Base-by-base conservation (phyloP, 2,797 vertebrate species). In the Menidia menidia region DNA sequence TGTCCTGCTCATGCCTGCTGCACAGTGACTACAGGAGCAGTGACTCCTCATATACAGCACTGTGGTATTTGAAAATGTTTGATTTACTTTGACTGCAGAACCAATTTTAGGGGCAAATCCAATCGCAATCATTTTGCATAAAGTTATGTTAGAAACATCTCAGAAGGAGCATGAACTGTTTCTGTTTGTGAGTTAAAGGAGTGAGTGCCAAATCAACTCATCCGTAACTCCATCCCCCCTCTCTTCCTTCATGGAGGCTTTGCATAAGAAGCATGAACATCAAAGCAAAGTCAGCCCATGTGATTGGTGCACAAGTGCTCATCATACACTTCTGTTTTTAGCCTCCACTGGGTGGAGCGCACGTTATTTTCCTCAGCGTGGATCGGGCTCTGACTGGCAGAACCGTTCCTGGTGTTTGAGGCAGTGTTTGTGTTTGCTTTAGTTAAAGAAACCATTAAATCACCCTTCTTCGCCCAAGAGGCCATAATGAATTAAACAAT, bases 381-480 rank as follows among this genome's bases (percentile, higher is more conserved):
- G 59, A 78, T 48, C 18, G 15, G 64, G 60, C 30, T 31, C 63
- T 51, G 74, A 41, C 66, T 57, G 68, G 47, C 47, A 9, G 47
- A n/a, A n/a, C 14, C 58, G 81, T 66, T 77, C 64, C 65, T 65
- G 63, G 56, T 84, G 82, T 90, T 73, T 72, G 82, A 77, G 78
- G 64, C 81, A 74, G 60, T 59, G 64, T 48, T 48, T 62, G 64
- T 75, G 73, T 84, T 88, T 85, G 71, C 81, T 77, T 75, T 67
- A 61, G 71, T 66, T 89, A 86, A 92, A 90, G 90, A 77, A 81
- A 87, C 89, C 87, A 75, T 82, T 68, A 84, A 87, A 80, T 82
- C 84, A 84, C 73, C 70, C 77, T 73, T 89, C 82, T 89, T 85
- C 85, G 75, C 77, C 75, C 70, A 68, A 81, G 66, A 81, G 75